phyloP scores from a whole-genome alignment of 2,113 vertebrate species.

The Saguinus imperator region DNA sequence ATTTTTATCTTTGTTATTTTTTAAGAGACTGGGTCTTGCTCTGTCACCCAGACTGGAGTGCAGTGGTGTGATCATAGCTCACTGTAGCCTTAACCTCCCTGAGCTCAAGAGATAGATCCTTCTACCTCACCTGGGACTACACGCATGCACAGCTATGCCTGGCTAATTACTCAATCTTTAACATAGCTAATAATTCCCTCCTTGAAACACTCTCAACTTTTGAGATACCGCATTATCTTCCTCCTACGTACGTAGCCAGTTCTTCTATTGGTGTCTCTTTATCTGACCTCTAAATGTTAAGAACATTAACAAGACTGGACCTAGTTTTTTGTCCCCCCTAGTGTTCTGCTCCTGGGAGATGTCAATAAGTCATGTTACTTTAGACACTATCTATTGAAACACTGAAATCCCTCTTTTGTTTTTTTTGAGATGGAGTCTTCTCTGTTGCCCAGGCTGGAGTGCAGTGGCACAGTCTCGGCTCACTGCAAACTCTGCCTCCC shows the following conservation, averaged over 20 bases:
- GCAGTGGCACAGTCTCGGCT: too few relatives aligned
- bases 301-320: background rate
- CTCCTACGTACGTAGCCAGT: background rate
- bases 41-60: too few relatives aligned
- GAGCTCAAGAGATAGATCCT: too few relatives aligned
- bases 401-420: background rate
- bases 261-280: background rate
- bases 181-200: background rate
- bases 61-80: too few relatives aligned
- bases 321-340: background rate
- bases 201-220: background rate
- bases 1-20: too few relatives aligned
- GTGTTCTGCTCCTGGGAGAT: background rate
- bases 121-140: too few relatives aligned
- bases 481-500: too few relatives aligned
- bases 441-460: too few relatives aligned
- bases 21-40: too few relatives aligned
- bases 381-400: background rate
- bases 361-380: background rate
- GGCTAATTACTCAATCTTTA: background rate
- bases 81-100: too few relatives aligned
- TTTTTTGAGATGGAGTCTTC: too few relatives aligned
- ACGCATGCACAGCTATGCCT: too few relatives aligned
- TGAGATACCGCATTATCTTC: background rate
- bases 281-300: background rate